Evolutionary conservation across 2,113 vertebrate genomes (phyloP), one percentile per base, ranked within the genome.

Genomic region (Daboia siamensis): DNA sequence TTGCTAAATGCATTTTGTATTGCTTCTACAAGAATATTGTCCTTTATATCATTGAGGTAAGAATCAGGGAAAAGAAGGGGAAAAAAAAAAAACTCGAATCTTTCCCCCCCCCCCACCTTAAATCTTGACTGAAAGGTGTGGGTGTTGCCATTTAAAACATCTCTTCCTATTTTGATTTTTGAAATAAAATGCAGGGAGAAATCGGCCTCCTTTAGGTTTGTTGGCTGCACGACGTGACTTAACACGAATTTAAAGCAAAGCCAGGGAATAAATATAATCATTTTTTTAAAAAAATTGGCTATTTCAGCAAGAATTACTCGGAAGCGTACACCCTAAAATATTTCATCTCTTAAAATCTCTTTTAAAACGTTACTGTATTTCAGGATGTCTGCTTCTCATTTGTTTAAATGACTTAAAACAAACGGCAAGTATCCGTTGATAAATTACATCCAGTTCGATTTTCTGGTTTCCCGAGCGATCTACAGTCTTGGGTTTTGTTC

Each of bases 21-120:
- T 99, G 99, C 96, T 99, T 99, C 98, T 99, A 99, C 98, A 99
- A 99, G 97, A 99, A 99, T 93, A 99, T 99, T 84, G 99, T 99
- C 94, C 98, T 99, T 88, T 99, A 99, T 95, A 99, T 99, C 93
- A 99, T 99, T 0, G 99, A 99, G 99, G 99, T 99, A 98, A 98
- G 95, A 90, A 86, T 29, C 86, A 55, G 57, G 64, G 9, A 51
- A 51, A 51, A 51, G 12, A 10, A n/a, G 12, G n/a, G n/a, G n/a
- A 0, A 1, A 15, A 13, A 56, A 8, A 86, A 87, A 80, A 86
- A 57, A 91, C 39, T 54, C 92, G 89, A 90, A 92, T 93, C 10
- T 61, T 13, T 69, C n/a, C 9, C 55, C 46, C 29, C 4, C 61
- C 8, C 23, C 56, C 7, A 3, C 48, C 48, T 51, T 51, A 29